Percentiles rank a stretch among this genome's conserved stretches.
Evolutionary conservation across 53 echinoderm and acorn worm species (phyloP).

Genomic region (Mesocentrotus franciscanus): DNA sequence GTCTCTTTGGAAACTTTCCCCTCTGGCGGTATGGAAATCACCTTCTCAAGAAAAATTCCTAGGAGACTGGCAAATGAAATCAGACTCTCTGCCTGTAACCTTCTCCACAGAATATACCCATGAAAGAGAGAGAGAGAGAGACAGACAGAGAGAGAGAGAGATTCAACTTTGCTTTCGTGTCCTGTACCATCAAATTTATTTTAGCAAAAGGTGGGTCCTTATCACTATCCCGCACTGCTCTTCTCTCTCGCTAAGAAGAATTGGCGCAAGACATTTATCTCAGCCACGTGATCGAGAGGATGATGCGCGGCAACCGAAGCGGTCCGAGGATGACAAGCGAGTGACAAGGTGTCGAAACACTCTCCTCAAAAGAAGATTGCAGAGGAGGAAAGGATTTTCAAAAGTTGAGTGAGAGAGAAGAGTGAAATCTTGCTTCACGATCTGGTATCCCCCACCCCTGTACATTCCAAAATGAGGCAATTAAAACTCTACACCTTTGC

Average conservation of each 20-base stretch:
- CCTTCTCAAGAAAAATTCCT: slow-evolving; percentile 56
- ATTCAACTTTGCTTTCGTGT: slow-evolving; percentile 25
- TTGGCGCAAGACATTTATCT: slow-evolving; percentile 59
- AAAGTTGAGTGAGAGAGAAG: neutral
- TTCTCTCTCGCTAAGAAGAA: slow-evolving; percentile 63
- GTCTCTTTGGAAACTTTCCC: slow-evolving; percentile 52
- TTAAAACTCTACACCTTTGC: slow-evolving; percentile 52
- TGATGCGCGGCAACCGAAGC: slow-evolving; percentile 51
- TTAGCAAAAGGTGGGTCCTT: slow-evolving; percentile 64
- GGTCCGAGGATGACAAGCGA: slow-evolving; percentile 42
- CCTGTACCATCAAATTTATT: slow-evolving; percentile 62
- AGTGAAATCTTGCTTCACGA: neutral
- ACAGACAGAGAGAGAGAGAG: slow-evolving; percentile 7
- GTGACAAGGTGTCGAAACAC: slow-evolving; percentile 65
- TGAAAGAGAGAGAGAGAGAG: neutral
- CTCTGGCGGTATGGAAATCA: slow-evolving; percentile 63
- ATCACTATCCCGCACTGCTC: slow-evolving; percentile 54
- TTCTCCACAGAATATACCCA: neutral
- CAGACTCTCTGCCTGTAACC: slow-evolving; percentile 44
- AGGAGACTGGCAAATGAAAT: slow-evolving; percentile 56
- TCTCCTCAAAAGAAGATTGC: slow-evolving; percentile 45
- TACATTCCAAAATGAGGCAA: slow-evolving; percentile 37
- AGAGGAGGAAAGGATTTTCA: neutral
- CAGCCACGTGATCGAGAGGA: slow-evolving; percentile 55
- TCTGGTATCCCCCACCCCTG: slow-evolving; percentile 42